These are phyloP conservation scores for Ascaphus truei DNA, from an alignment of 2,113 vertebrate genomes.

Conservation along the genomic window DNA sequence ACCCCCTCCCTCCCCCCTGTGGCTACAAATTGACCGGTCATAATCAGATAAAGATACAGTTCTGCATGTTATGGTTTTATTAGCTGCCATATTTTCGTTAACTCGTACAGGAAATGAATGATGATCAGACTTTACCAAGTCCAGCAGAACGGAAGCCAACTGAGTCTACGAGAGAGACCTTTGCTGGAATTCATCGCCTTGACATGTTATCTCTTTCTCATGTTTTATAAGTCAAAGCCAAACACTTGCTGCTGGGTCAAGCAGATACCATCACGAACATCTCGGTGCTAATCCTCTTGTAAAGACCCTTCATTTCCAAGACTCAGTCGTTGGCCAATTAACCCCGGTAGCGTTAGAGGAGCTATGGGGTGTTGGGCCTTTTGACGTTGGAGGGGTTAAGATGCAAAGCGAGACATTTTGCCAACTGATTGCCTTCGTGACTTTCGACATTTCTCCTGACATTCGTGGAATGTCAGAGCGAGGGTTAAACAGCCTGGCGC, in stretches of 20 bases:
- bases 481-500: not conserved
- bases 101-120: not conserved
- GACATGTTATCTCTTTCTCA: not conserved
- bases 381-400: not conserved
- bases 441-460: not conserved
- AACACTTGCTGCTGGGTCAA: not conserved
- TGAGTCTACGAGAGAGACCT: not conserved
- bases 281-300: not conserved
- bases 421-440: not conserved
- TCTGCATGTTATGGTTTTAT: not conserved
- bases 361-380: not conserved
- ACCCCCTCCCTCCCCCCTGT: not conserved
- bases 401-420: not conserved
- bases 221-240: not conserved
- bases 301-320: not conserved
- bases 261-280: conserved; percentile 11
- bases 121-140: not conserved
- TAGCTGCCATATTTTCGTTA: not conserved
- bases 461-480: not conserved
- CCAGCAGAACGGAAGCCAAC: not conserved
- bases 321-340: not conserved
- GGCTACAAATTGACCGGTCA: not conserved
- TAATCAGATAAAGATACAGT: not conserved
- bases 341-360: not conserved
- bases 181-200: not conserved